A percentile compares a stretch with the other conserved stretches of the same genome.
These are phyloP conservation scores for Rhinoderma darwinii DNA, from an alignment of 2,113 vertebrate species.

Conservation along the genomic window DNA sequence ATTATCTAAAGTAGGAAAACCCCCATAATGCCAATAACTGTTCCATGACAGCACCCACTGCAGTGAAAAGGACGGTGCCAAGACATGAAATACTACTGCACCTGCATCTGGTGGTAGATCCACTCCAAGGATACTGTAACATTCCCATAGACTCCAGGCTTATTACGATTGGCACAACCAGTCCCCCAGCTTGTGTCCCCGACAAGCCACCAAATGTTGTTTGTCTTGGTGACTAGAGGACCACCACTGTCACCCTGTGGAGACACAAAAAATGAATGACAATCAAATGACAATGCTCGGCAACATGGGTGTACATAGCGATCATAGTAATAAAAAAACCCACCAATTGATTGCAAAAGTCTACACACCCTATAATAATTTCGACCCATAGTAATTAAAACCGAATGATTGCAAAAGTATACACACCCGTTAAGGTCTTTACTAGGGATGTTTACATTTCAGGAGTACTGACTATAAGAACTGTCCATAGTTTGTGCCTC, in stretches of 20 bases:
- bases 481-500: too few relatives aligned
- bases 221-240: conserved; percentile 80
- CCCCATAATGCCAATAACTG: too few relatives aligned
- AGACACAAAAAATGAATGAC: not conserved
- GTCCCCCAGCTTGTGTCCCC: conserved; percentile 92
- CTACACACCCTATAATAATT: too few relatives aligned
- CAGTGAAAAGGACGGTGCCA: not conserved
- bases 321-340: not conserved
- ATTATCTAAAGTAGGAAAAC: too few relatives aligned
- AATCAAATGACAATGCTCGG: not conserved
- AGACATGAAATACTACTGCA: conserved; percentile 63
- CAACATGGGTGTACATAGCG: not conserved
- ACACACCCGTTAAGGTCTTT: too few relatives aligned
- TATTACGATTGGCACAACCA: conserved; percentile 79
- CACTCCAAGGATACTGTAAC: conserved; percentile 81
- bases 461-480: too few relatives aligned
- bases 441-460: too few relatives aligned
- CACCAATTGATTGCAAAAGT: too few relatives aligned
- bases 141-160: conserved; percentile 88
- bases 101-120: conserved; percentile 86
- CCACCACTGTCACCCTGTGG: conserved; percentile 93
- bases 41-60: too few relatives aligned
- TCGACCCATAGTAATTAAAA: too few relatives aligned
- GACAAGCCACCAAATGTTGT: conserved; percentile 84
- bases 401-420: too few relatives aligned